These are phyloP conservation scores for Aspidapion aeneum DNA, from an alignment of 2,888 invertebrate genomes.

Conservation along the genomic window DNA sequence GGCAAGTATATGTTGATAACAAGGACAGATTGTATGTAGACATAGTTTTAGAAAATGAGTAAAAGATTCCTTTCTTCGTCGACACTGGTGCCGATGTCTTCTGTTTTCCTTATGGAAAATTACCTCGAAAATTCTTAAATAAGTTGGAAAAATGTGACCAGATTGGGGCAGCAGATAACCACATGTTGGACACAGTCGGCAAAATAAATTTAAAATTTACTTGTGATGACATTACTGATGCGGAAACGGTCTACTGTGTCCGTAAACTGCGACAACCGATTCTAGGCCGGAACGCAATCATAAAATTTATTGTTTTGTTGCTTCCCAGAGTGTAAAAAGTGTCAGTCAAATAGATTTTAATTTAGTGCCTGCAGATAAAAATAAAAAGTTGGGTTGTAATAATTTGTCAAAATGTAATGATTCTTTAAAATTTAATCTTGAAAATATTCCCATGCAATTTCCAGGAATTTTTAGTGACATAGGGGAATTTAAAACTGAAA, in stretches of 20 bases:
- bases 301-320: slow-evolving; percentile 9
- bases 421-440: no score
- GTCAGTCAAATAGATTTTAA: no score
- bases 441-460: no score
- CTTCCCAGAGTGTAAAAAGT: no score
- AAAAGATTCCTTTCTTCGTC: slow-evolving; percentile 2
- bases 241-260: not conserved
- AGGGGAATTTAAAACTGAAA: slow-evolving; percentile 14
- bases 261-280: slow-evolving; percentile 9
- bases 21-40: slow-evolving; percentile 10
- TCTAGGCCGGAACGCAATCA: slow-evolving; percentile 3
- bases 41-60: not conserved
- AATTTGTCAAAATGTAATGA: no score
- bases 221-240: not conserved
- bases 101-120: not conserved
- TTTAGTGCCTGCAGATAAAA: no score
- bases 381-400: no score
- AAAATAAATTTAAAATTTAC: not conserved
- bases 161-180: slow-evolving; percentile 1
- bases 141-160: not conserved
- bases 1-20: slow-evolving; percentile 8
- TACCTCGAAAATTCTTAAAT: not conserved
- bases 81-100: slow-evolving; percentile 4
- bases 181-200: not conserved
- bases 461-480: slow-evolving; percentile 12